Evolutionary conservation across 2,888 invertebrate genomes (phyloP), one percentile per base, ranked within the genome.

Genomic region (Trisateles emortualis): DNA sequence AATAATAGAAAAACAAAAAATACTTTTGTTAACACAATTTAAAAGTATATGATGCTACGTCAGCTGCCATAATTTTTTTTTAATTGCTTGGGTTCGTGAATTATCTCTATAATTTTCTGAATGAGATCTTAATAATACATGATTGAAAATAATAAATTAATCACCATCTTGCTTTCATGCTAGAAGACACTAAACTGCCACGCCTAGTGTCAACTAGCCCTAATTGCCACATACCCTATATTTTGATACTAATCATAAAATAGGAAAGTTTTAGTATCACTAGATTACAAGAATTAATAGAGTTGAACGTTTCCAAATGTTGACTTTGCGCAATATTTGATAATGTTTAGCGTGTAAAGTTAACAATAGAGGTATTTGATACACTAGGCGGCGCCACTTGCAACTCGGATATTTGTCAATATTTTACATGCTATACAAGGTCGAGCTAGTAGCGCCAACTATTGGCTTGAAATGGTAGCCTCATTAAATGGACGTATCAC

Each of bases 191-290:
- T 33, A 35, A 52, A 45, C 45, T 50, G 24, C 46, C 19, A 45
- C 52, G 48, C 29, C 48, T 36, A 38, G 11, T 40, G 40, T 40
- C 41, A 32, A 33, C 11, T 32, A 29, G 41, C 26, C 24, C n/a
- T 47, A 54, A 45, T 41, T 50, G 59, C 38, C 52, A 52, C 24
- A 41, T 52, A 53, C 33, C 32, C 33, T 22, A 60, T 36, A 32
- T 45, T 56, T 61, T 51, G 65, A 59, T 50, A 54, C 58, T 68
- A 68, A 72, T 68, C 44, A 57, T 62, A 68, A 64, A 61, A 73
- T 67, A 73, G 64, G 56, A 73, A 62, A 61, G 42, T 64, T 59
- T 59, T 55, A 24, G 47, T 63, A 72, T 63, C 52, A 61, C 70
- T 69, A 64, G 44, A 62, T 53, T 62, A 62, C 50, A 73, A 60